phyloP scores from a whole-genome alignment of 2,797 vertebrate species.

The Sebastes kiyomatsui region DNA sequence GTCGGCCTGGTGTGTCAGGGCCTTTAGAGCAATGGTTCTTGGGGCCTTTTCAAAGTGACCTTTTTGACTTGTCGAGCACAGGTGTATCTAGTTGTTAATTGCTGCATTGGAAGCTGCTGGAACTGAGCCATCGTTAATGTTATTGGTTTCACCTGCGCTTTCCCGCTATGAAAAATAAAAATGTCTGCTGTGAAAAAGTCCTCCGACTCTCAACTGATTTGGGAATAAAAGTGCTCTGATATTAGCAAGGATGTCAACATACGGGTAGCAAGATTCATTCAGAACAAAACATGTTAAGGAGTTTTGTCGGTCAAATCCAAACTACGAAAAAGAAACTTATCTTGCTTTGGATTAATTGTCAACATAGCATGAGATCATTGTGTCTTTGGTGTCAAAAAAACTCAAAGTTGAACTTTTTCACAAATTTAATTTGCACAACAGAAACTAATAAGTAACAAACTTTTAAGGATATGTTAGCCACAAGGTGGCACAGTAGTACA shows the following conservation, averaged over 20 bases:
- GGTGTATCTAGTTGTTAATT: neutral
- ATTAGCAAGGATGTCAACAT: neutral
- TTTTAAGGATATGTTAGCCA: neutral
- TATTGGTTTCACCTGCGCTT: neutral
- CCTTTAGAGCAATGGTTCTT: neutral
- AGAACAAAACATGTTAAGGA: neutral
- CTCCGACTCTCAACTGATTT: neutral
- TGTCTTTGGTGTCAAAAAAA: neutral
- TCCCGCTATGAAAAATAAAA: neutral
- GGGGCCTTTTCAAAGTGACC: neutral
- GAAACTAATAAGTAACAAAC: neutral
- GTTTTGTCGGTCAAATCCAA: neutral
- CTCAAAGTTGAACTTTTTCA: neutral
- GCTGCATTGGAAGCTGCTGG: neutral
- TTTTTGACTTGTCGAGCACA: neutral
- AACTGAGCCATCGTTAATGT: neutral
- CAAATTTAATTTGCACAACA: neutral
- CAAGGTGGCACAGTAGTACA: conserved; percentile 51
- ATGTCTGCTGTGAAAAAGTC: neutral
- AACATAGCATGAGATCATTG: neutral
- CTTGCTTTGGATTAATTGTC: neutral
- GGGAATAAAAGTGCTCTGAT: neutral
- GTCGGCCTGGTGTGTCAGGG: too few species aligned
- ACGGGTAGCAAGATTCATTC: neutral
- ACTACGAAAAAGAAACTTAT: neutral